Conservation (phyloP, 2,797 vertebrate species). For the Sebastes goodei region DNA sequence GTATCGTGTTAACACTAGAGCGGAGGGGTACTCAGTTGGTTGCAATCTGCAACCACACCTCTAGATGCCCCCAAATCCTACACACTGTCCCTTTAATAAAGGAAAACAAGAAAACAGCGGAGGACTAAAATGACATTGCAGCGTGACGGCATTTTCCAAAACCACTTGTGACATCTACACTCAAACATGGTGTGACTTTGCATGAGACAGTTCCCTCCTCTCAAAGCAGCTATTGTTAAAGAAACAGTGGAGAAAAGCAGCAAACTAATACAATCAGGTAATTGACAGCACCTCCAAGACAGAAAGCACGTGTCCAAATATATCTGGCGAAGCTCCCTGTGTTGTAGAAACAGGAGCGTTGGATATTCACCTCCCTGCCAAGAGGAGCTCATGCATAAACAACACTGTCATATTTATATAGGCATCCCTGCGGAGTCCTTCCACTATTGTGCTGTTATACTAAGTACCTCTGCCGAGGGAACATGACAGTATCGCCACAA, state of each 20-base stretch:
- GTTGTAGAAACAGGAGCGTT: conserved; percentile 53
- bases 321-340: conserved; percentile 45
- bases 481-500: conserved; percentile 78
- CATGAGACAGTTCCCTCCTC: conserved; percentile 17
- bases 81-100: conserved; percentile 8
- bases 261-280: conserved; percentile 45
- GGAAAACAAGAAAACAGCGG: neutral
- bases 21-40: too few species aligned
- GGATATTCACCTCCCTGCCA: conserved; percentile 69
- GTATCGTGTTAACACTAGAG: too few species aligned
- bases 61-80: neutral
- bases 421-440: conserved; percentile 66
- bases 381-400: conserved; percentile 81
- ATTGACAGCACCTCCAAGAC: conserved; percentile 51
- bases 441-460: conserved; percentile 65
- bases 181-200: conserved; percentile 15
- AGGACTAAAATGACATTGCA: neutral
- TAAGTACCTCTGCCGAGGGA: conserved; percentile 72
- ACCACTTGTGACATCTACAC: neutral
- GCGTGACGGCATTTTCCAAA: conserved; percentile 11
- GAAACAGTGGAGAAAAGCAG: conserved; percentile 31
- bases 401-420: conserved; percentile 78
- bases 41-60: too few species aligned
- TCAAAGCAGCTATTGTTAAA: conserved; percentile 14
- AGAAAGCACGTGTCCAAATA: conserved; percentile 42